phyloP scores from a whole-genome alignment of 2,888 invertebrate species.

The Pyrrhosoma nymphula region DNA sequence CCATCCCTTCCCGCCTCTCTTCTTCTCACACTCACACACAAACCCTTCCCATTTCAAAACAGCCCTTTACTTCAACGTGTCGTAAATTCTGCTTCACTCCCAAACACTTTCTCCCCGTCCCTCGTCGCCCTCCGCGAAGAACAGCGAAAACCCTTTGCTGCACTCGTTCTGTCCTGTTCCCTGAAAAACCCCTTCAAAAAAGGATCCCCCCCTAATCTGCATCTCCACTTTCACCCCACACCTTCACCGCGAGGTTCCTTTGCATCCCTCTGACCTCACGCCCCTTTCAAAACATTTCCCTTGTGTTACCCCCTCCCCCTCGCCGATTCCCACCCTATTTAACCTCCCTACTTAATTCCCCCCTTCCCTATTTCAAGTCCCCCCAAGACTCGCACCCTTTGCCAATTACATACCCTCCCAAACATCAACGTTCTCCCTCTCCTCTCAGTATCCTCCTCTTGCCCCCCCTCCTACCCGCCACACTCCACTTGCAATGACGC shows the following conservation, averaged over 20 bases:
- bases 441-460: background rate
- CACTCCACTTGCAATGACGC: background rate
- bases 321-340: background rate
- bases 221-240: slow-evolving; percentile 64
- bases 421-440: background rate
- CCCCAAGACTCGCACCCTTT: background rate
- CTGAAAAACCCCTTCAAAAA: background rate
- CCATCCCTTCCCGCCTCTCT: background rate
- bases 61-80: slow-evolving; percentile 40
- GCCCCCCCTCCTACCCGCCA: background rate
- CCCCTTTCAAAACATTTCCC: background rate
- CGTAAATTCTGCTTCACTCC: slow-evolving; percentile 47
- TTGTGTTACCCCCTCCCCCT: background rate
- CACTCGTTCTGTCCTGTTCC: slow-evolving; percentile 42
- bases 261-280: background rate
- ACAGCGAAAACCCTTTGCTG: slow-evolving; percentile 28
- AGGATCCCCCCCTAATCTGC: slow-evolving; percentile 32
- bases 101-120: background rate
- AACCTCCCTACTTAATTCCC: background rate
- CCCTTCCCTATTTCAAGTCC: background rate
- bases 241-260: background rate
- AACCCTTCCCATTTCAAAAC: slow-evolving; percentile 60
- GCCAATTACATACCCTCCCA: background rate
- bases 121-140: background rate
- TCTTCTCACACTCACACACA: background rate